phyloP scores from a whole-genome alignment of 2,888 invertebrate species.

The Hermaeophaga mercurialis region DNA sequence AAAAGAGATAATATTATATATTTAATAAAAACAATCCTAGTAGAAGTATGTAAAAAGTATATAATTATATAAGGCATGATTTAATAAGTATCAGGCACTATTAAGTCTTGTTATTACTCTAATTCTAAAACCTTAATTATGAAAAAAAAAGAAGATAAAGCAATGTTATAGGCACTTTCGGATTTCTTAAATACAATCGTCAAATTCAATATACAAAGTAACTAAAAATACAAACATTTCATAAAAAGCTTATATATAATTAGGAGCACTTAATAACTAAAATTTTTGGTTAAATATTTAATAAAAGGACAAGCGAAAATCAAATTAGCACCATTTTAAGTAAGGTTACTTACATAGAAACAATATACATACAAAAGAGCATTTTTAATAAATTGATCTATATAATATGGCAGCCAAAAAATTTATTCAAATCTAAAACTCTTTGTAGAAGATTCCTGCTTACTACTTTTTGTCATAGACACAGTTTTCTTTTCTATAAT shows the following conservation, averaged over 20 bases:
- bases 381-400: conserved; percentile 7
- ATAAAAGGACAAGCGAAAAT: conserved; percentile 38
- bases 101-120: conserved; percentile 34
- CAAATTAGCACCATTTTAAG: conserved; percentile 47
- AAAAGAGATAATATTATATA: conserved; percentile 23
- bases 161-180: conserved; percentile 28
- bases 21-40: conserved; percentile 32
- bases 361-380: conserved; percentile 22
- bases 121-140: conserved; percentile 23
- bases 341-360: conserved; percentile 44
- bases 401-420: conserved; percentile 6
- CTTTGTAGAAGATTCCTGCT: conserved; percentile 55
- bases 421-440: conserved; percentile 55
- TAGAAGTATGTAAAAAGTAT: conserved; percentile 25
- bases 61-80: conserved; percentile 34
- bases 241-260: conserved; percentile 42
- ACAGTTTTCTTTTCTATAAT: conserved; percentile 72
- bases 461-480: conserved; percentile 62
- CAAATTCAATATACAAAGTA: conserved; percentile 27
- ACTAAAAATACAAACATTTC: conserved; percentile 23
- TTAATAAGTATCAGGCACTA: conserved; percentile 36
- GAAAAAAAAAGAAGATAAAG: conserved; percentile 20
- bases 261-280: conserved; percentile 43
- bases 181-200: conserved; percentile 20
- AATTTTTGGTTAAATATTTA: conserved; percentile 46